phyloP scores from a whole-genome alignment of 2,888 invertebrate genomes.

The Ceriagrion tenellum region DNA sequence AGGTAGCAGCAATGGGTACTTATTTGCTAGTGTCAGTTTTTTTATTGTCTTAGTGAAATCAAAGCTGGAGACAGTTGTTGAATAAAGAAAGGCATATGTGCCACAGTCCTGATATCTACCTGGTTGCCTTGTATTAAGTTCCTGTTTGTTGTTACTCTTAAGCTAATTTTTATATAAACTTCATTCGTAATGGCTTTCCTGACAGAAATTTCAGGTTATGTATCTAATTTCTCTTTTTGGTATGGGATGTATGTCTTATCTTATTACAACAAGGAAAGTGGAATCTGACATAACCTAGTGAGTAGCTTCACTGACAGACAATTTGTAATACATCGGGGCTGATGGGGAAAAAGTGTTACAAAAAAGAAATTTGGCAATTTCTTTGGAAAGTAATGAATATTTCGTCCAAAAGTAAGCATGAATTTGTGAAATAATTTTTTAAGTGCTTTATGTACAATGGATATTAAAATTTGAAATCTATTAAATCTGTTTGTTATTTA shows the following conservation, averaged over 20 bases:
- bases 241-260: slow-evolving; percentile 64
- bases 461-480: slow-evolving; percentile 66
- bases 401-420: slow-evolving; percentile 65
- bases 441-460: slow-evolving; percentile 67
- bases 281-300: slow-evolving; percentile 65
- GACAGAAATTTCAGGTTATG: slow-evolving; percentile 63
- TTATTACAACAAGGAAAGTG: slow-evolving; percentile 53
- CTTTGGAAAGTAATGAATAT: slow-evolving; percentile 58
- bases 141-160: slow-evolving; percentile 62
- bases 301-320: slow-evolving; percentile 64
- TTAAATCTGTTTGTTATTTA: slow-evolving; percentile 11
- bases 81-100: slow-evolving; percentile 24
- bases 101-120: slow-evolving; percentile 62
- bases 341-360: slow-evolving; percentile 40
- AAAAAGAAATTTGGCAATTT: slow-evolving; percentile 57
- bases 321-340: slow-evolving; percentile 63
- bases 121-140: slow-evolving; percentile 65
- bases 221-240: slow-evolving; percentile 64
- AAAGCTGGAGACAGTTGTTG: slow-evolving; percentile 41
- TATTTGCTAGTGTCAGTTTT: slow-evolving; percentile 47
- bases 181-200: slow-evolving; percentile 57
- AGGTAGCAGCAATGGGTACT: slow-evolving; percentile 62
- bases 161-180: slow-evolving; percentile 62
- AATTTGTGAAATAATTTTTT: slow-evolving; percentile 66
- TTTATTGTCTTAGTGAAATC: slow-evolving; percentile 55